Base-by-base conservation (phyloP, 2,797 vertebrate genomes). In the Chaetophractus vellerosus region DNA sequence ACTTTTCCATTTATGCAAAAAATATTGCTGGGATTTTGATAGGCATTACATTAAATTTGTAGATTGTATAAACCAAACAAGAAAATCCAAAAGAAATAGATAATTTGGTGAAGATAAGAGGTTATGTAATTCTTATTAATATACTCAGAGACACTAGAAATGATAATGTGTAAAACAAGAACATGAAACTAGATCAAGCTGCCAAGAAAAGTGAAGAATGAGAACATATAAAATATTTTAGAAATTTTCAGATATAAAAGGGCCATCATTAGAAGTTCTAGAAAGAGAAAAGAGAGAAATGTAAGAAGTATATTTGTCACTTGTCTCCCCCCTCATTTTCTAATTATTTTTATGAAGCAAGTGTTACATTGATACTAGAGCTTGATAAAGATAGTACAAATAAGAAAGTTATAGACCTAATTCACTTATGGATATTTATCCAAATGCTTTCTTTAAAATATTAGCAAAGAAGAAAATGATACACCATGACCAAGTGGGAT, bases 311-410 rank as follows among this genome's bases (percentile, higher is more conserved):
- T 21, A 21, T 50, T 86, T 69, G 23, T 38, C 38, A 19, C 11
- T 63, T 74, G 11, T 64, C 41, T 64, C 9, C 41, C 31, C 24
- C 18, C 0, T 12, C n/a, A 36, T 90, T 72, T 72, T 23, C 41
- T 41, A 80, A 89, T 93, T 85, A 86, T 52, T 91, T 87, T 31
- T 72, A 72, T 50, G 33, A 91, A 88, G 71, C 23, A 64, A 59
- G 16, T 71, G 14, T 57, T 69, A 81, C 26, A 33, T n/a, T 57
- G 38, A 69, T 19, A 38, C 15, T 11, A 57, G 81, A 78, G 84
- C 45, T 38, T 76, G 55, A 23, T 45, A 81, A 95, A 55, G 38
- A 45, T 26, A 71, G 21, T 64, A 24, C 31, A 76, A n/a, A 68
- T 69, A 74, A 69, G 61, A 71, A 87, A 78, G 48, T 69, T 45